These are phyloP conservation scores for Himalopsyche kuldschensis DNA, from an alignment of 2,888 invertebrate species.

Conservation along the genomic window DNA sequence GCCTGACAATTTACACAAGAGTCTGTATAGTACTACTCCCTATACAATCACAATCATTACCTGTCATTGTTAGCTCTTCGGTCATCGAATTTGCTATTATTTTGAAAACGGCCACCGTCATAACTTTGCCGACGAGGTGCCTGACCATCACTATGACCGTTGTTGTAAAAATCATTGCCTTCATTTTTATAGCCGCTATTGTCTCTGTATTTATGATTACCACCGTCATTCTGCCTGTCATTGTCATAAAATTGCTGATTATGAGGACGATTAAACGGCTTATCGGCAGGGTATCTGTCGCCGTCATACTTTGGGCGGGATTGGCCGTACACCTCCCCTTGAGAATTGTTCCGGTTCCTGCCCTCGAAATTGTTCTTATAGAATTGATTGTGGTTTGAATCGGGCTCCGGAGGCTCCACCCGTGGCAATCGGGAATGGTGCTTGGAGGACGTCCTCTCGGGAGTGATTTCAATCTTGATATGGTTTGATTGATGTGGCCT, in stretches of 20 bases:
- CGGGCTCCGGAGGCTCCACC: neutral
- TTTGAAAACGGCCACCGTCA: constrained; percentile 10
- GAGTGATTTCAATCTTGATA: neutral
- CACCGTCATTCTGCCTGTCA: constrained; percentile 45
- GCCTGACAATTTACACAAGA: too few species aligned
- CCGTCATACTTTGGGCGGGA: neutral
- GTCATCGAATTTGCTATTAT: neutral
- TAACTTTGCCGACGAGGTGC: neutral
- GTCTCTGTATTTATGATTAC: neutral
- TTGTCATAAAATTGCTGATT: constrained; percentile 43
- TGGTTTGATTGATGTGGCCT: neutral
- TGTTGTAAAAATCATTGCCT: neutral
- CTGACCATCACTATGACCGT: neutral
- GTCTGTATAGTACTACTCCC: too few species aligned
- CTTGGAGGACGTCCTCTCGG: neutral
- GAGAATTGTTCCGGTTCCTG: neutral
- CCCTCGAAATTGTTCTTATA: neutral
- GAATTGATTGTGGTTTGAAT: neutral
- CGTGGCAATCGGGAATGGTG: neutral
- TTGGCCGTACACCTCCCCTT: neutral
- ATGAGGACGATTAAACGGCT: neutral
- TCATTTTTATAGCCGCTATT: neutral
- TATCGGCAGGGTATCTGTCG: neutral
- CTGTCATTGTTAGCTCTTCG: constrained; percentile 1
- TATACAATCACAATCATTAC: neutral